Conservation (phyloP, 2,113 vertebrate species). For the Thomomys bottae region DNA sequence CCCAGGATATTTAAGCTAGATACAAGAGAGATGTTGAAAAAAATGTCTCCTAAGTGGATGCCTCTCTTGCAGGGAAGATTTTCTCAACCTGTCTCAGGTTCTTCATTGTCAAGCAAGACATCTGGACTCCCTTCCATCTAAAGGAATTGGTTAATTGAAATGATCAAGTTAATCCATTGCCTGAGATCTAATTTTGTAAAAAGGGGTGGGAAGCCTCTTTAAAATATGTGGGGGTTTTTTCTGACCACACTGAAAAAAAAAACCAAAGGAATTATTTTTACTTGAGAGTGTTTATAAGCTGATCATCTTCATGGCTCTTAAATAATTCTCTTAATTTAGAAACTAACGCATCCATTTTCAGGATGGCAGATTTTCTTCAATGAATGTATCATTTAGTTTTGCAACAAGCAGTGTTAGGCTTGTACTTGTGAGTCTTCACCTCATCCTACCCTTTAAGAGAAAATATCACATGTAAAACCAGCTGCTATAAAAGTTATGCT, state of each 20-base stretch:
- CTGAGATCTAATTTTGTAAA: background rate
- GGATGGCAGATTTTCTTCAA: background rate
- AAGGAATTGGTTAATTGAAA: background rate
- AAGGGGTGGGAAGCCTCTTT: background rate
- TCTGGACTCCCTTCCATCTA: background rate
- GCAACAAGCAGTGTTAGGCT: background rate
- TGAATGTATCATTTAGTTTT: background rate
- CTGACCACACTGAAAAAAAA: slow-evolving; percentile 11
- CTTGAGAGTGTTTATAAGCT: background rate
- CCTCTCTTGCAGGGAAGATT: too few relatives aligned
- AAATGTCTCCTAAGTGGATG: too few relatives aligned
- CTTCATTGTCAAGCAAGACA: background rate
- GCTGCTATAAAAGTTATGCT: background rate
- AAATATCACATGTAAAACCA: background rate
- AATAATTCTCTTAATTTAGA: background rate
- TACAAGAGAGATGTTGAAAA: too few relatives aligned
- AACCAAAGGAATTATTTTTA: background rate
- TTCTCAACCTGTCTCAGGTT: too few relatives aligned
- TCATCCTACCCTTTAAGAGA: background rate
- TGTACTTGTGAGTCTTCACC: background rate
- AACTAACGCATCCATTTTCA: background rate
- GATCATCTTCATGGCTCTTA: background rate
- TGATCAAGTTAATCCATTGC: background rate
- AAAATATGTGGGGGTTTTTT: background rate
- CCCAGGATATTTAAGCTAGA: too few relatives aligned